Evolutionary conservation across 2,888 invertebrate species (phyloP), one percentile per base, ranked within the genome.

Genomic region (Brassicogethes aeneus): DNA sequence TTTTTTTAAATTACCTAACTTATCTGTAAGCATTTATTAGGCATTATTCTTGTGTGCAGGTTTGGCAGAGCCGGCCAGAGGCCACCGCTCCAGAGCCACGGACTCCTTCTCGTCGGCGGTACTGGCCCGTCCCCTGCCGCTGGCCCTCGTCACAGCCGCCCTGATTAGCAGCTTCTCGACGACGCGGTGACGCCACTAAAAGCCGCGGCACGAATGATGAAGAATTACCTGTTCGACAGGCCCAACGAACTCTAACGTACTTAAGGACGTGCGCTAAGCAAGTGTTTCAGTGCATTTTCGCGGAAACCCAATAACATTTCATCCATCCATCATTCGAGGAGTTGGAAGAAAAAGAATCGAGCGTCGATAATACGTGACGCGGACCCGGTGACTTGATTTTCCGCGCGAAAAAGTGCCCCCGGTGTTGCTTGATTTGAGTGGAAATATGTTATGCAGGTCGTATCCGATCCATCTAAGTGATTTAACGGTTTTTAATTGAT

Each of bases 61-160:
- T 46, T 50, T 67, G 36, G 67, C 67, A 13, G 68, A 68, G 46
- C 67, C 68, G 17, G 68, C 68, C 12, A 56, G 68, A 45, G 68
- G 66, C 14, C 64, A 64, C 44, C 60, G 65, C 23, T 60, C 65
- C 2, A 55, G 60, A 31, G 60, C 56, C 31, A 60, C 56, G 44
- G 56, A 55, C 40, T 58, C 52, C 17, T 55, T 53, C 45, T 59
- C 61, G 14, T 51, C 57, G 34, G 45, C 53, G 2, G 38, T 43
- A 2, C 40, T 50, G 7, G 35, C 45, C 3, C 39, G 42, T 29
- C 47, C 51, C 13, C 23, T 43, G 7, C 39, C 51, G n/a, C 34
- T 52, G 17, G 44, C 41, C 14, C 17, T 48, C 7, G 39, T 47
- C 17, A 41, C 45, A n/a, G 39, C 40, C 15, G 23, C 34, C 15